Base-by-base conservation (phyloP, 1,140 invertebrate species). In the Stegodyphus mimosarum region DNA sequence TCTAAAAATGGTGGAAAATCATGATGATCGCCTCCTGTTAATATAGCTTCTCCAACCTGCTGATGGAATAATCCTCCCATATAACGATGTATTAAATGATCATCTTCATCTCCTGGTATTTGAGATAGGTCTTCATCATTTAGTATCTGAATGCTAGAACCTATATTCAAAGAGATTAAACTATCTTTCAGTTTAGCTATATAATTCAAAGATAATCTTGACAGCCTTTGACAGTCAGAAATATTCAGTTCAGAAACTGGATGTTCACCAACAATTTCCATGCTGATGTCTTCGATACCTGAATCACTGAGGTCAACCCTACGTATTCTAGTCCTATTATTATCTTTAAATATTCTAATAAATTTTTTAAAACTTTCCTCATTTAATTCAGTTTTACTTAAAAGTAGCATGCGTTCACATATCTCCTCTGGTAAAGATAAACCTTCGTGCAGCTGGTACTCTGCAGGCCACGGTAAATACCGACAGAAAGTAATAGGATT, bases 161-260 rank as follows among this genome's bases (percentile, higher is more conserved):
- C 70, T 63, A 76, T n/a, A 17, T 7, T 52, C 11, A 87, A 50
- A 6, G 72, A 78, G 48, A 18, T 17, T 33, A 74, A 13, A 10
- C 53, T 33, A n/a, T 53, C 13, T 15, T 49, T 17, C 10, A 86
- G 9, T 52, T 80, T 70, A 9, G 53, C 48, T 15, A 86, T 63
- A 15, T 52, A 78, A 52, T 60, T 17, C n/a, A 86, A 72, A 50
- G 74, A 66, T 10, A 87, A 75, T n/a, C 88, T 88, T 0, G 93
- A 93, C n/a, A 96, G 89, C 71, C 92, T 92, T 66, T 91, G 90
- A 89, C 95, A 96, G 87, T 95, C 93, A 63, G 92, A 92, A 79
- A 97, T 91, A 86, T 95, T 94, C 67, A 97, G 90, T 84, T 95
- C 93, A 10, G 92, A 90, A 50, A 96, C 91, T 79, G 94, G 92